phyloP scores from a whole-genome alignment of 2,113 vertebrate genomes.

The Microtus ochrogaster region DNA sequence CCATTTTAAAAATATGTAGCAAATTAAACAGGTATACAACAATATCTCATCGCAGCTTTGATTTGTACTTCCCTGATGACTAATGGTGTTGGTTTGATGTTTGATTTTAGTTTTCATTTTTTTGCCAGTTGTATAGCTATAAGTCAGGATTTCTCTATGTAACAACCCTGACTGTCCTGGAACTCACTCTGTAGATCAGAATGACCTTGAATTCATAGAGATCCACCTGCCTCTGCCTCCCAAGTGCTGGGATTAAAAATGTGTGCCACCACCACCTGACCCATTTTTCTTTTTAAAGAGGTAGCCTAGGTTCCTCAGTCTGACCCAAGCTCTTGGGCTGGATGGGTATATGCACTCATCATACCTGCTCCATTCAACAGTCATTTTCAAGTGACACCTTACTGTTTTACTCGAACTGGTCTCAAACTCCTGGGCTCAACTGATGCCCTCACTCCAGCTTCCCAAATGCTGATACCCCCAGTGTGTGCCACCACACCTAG shows the following conservation, averaged over 20 bases:
- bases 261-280: too few species aligned
- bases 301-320: neutral
- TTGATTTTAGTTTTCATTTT: neutral
- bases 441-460: neutral
- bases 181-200: too few species aligned
- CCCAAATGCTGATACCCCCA: neutral
- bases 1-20: neutral
- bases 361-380: neutral
- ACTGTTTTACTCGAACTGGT: neutral
- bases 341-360: too few species aligned
- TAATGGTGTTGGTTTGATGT: neutral
- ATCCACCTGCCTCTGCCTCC: too few species aligned
- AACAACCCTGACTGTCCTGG: too few species aligned
- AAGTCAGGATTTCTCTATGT: too few species aligned
- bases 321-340: neutral
- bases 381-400: neutral
- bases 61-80: neutral
- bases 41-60: neutral
- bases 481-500: neutral
- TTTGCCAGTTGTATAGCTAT: neutral
- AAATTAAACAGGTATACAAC: neutral
- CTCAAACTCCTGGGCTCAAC: neutral
- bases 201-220: too few species aligned
- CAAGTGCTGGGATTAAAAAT: too few species aligned
- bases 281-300: neutral